Evolutionary conservation across 2,113 vertebrate species (phyloP).

Genomic region (Channa maculata): DNA sequence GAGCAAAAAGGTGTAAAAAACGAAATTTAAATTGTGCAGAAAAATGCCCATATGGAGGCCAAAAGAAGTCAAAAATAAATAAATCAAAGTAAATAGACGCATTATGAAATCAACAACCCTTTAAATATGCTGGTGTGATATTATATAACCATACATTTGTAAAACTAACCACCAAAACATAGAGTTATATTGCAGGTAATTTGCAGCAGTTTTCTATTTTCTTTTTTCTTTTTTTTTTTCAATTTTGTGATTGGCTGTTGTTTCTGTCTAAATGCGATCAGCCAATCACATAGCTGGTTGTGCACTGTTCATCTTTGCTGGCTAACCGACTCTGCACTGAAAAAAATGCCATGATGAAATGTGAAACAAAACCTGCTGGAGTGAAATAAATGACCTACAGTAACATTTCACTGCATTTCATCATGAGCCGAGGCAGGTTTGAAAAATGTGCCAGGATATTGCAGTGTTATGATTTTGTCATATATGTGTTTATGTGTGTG

Average conservation of each 20-base stretch:
- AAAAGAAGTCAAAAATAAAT: not conserved
- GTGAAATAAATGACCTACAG: not conserved
- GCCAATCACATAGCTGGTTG: not conserved
- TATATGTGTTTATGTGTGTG: no score
- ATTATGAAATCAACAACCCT: not conserved
- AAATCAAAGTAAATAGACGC: not conserved
- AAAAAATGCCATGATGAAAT: not conserved
- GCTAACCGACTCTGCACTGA: not conserved
- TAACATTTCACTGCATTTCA: conserved; percentile 3
- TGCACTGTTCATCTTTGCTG: not conserved
- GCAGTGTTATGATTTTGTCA: no score
- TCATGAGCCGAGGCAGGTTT: not conserved
- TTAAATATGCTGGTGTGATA: not conserved
- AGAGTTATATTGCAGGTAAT: not conserved
- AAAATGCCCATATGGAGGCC: not conserved
- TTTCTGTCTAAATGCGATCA: not conserved
- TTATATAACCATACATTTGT: no score
- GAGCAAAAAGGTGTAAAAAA: no score
- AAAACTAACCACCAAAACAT: not conserved
- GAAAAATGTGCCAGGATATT: no score
- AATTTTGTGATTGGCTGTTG: not conserved
- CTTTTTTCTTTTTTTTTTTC: not conserved
- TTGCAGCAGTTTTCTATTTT: not conserved
- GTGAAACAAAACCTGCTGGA: not conserved
- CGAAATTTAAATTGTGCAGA: not conserved